Evolutionary conservation across 1,140 invertebrate genomes (phyloP).

Genomic region (Microplitis mediator): DNA sequence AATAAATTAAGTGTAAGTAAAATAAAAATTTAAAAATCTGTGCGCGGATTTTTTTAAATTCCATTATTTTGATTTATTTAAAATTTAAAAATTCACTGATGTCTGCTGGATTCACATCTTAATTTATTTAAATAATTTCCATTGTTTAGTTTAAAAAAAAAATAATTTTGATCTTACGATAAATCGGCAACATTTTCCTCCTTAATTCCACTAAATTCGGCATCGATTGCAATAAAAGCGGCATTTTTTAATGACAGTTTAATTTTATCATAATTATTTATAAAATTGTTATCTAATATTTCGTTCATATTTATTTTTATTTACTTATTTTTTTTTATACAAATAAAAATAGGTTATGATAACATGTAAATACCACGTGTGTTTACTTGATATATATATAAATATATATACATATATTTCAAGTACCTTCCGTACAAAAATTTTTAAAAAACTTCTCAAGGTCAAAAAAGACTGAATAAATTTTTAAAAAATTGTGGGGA

Average conservation of each 20-base stretch:
- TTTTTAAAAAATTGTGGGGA: not conserved
- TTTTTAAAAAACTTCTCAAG: no score
- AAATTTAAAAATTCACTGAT: no score
- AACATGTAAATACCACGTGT: not conserved
- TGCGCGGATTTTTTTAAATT: no score
- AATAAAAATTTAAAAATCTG: no score
- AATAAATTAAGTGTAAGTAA: no score
- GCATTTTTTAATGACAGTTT: conserved; percentile 59
- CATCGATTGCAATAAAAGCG: conserved; percentile 70
- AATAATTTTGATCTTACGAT: conserved; percentile 63
- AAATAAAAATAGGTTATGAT: conserved; percentile 14
- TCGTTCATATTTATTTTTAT: conserved; percentile 48
- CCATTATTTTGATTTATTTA: no score
- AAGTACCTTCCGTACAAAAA: no score
- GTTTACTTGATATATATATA: not conserved
- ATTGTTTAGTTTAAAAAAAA: not conserved
- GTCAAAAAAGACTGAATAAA: no score
- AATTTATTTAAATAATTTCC: not conserved
- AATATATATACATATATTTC: not conserved
- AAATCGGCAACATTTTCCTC: conserved; percentile 46
- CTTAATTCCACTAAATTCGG: conserved; percentile 71
- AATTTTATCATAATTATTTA: conserved; percentile 59
- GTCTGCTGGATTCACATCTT: no score
- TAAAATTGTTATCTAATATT: conserved; percentile 64
- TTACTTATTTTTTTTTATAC: not conserved